Base-by-base conservation (phyloP, 1,140 invertebrate genomes). In the Tenebrio molitor region DNA sequence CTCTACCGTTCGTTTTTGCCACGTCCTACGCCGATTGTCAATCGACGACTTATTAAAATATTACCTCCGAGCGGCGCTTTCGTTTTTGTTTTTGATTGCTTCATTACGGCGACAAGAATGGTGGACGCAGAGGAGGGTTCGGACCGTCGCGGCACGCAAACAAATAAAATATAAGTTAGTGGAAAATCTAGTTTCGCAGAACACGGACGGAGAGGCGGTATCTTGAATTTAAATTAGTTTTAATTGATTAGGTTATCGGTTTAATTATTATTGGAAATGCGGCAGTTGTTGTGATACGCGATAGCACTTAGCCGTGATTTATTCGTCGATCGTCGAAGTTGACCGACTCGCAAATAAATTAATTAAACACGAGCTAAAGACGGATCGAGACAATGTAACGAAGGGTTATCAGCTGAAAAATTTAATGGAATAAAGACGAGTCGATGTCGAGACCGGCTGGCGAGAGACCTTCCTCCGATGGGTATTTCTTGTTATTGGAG, bases 231-330 rank as follows among this genome's bases (percentile, higher is more conserved):
- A 74, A 76, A 76, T 74, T 74, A 72, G 58, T 72, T 70, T 50
- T 72, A 74, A 76, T 76, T 74, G 75, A 76, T 76, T 76, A 76
- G 69, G 68, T 76, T 76, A 76, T 76, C 75, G 68, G 65, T 74
- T 76, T 76, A 76, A 76, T 76, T 76, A 76, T 76, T 76, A 76
- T 71, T 63, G 72, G 64, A 53, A 72, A 64, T 74, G 69, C 75
- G 65, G 69, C 69, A 72, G 72, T 72, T 64, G 74, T 68, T 76
- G 39, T 53, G 68, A 29, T 69, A 67, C 58, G 62, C 69, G 33
- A 41, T 42, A 39, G 71, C 74, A 73, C 71, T 75, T 73, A 66
- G 66, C 12, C 3, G 10, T 71, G 66, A 76, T 76, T 76, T 76
- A 76, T 76, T 46, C 23, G 58, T 44, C 39, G 65, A 29, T n/a